phyloP scores from a whole-genome alignment of 2,797 vertebrate genomes.

The Coregonus ussuriensis region DNA sequence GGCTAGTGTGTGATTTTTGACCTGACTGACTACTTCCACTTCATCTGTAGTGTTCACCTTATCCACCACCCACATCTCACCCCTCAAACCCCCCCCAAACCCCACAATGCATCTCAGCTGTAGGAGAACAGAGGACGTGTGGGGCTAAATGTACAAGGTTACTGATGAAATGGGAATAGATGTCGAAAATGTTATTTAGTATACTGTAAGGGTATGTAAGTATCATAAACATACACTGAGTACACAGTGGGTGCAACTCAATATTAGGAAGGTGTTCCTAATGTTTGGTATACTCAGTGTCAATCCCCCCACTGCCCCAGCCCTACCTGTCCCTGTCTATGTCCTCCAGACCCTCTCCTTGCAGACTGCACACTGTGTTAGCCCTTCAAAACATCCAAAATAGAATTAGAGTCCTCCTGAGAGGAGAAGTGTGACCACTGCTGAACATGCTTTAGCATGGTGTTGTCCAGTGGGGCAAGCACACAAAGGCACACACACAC shows the following conservation, averaged over 20 bases:
- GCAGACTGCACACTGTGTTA: not conserved
- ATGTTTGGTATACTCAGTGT: too few relatives aligned
- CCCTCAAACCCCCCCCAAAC: constrained; percentile 18
- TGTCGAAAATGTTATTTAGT: too few relatives aligned
- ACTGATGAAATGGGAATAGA: too few relatives aligned
- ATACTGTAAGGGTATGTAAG: too few relatives aligned
- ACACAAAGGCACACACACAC: constrained; percentile 22
- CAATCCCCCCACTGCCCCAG: too few relatives aligned
- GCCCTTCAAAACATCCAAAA: not conserved
- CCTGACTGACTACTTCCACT: not conserved
- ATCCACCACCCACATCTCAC: too few relatives aligned
- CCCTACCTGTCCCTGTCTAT: not conserved
- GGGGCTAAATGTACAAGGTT: too few relatives aligned
- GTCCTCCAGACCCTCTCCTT: not conserved
- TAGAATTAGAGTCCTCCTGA: not conserved
- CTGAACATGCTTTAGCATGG: not conserved
- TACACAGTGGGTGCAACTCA: too few relatives aligned
- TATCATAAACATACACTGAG: too few relatives aligned
- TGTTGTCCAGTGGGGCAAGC: not conserved
- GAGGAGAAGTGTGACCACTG: not conserved
- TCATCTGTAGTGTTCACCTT: not conserved
- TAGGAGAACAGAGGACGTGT: too few relatives aligned
- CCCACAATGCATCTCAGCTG: too few relatives aligned
- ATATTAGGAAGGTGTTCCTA: too few relatives aligned
- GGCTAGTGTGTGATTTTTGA: not conserved